phyloP scores from a whole-genome alignment of 2,888 invertebrate genomes.

The Candidula unifasciata region DNA sequence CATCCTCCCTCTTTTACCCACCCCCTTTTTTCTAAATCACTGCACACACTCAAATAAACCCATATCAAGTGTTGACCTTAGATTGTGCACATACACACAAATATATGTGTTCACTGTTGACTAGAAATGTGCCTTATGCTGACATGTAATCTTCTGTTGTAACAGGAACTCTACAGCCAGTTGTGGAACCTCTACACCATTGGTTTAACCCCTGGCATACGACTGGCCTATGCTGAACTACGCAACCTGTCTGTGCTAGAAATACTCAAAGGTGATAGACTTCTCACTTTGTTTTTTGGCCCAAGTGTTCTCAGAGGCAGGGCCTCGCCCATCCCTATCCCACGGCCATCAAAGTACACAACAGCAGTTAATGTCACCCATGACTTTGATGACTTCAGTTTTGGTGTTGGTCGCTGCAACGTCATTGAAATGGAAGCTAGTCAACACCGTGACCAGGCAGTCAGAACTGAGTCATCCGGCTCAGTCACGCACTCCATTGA shows the following conservation, averaged over 20 bases:
- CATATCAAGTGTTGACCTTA: too few relatives aligned
- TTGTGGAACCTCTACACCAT: conserved; percentile 18
- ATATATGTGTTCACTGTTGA: too few relatives aligned
- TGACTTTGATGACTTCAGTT: conserved; percentile 11
- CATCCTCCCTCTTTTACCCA: too few relatives aligned
- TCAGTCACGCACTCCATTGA: not conserved
- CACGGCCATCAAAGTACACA: too few relatives aligned
- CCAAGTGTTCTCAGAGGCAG: not conserved
- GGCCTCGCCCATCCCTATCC: not conserved
- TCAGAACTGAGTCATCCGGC: not conserved
- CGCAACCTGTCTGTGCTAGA: not conserved
- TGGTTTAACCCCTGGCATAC: not conserved
- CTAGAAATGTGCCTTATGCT: not conserved
- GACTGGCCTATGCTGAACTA: conserved; percentile 3
- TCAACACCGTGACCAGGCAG: not conserved
- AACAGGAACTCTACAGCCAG: conserved; percentile 8
- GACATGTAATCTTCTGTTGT: not conserved
- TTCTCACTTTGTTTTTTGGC: conserved; percentile 42
- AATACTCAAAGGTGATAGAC: conserved; percentile 43
- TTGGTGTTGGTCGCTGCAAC: not conserved
- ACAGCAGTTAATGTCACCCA: too few relatives aligned
- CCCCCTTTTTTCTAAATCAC: too few relatives aligned
- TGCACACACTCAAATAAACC: too few relatives aligned
- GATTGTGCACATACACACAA: too few relatives aligned
- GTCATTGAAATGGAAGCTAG: not conserved